A percentile compares a stretch with the other conserved stretches of the same genome.
Conservation (phyloP, 35 echinoderm and acorn worm genomes). For the Holothuria glaberrima region DNA sequence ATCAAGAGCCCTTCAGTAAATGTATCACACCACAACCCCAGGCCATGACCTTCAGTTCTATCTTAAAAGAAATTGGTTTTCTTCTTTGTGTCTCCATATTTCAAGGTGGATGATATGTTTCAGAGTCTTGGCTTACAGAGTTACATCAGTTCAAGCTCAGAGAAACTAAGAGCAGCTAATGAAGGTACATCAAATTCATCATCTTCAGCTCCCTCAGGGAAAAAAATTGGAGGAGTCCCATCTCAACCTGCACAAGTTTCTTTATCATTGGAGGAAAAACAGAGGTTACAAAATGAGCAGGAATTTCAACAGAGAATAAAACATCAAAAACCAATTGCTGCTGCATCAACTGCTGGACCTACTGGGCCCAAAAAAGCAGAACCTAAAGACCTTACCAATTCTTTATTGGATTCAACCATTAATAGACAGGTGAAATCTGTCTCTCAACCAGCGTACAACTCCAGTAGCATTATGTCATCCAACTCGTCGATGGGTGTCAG, state of each 20-base stretch:
- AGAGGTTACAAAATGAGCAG: conserved; percentile 94
- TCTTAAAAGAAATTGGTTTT: no score
- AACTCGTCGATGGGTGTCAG: background rate
- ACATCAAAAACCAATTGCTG: conserved; percentile 71
- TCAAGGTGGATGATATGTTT: conserved; percentile 86
- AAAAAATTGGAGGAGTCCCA: background rate
- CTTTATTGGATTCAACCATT: conserved; percentile 63
- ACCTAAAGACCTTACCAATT: conserved; percentile 70
- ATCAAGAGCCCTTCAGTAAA: no score
- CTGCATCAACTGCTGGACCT: background rate
- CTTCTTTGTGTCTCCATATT: background rate
- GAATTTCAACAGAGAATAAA: conserved; percentile 92
- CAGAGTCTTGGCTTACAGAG: conserved; percentile 84
- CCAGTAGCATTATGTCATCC: background rate
- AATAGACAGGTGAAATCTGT: conserved; percentile 8
- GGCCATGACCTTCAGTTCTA: no score
- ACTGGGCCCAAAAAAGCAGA: conserved; percentile 36
- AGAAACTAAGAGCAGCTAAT: conserved; percentile 68
- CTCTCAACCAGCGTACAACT: conserved; percentile 33
- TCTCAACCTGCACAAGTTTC: conserved; percentile 63
- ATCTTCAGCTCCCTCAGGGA: background rate
- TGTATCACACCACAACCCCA: no score
- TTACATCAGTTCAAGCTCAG: conserved; percentile 61
- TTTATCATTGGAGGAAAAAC: conserved; percentile 87
- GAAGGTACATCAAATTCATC: conserved; percentile 18